Conservation (phyloP, 2,888 invertebrate species). For the Chorisops tibialis region DNA sequence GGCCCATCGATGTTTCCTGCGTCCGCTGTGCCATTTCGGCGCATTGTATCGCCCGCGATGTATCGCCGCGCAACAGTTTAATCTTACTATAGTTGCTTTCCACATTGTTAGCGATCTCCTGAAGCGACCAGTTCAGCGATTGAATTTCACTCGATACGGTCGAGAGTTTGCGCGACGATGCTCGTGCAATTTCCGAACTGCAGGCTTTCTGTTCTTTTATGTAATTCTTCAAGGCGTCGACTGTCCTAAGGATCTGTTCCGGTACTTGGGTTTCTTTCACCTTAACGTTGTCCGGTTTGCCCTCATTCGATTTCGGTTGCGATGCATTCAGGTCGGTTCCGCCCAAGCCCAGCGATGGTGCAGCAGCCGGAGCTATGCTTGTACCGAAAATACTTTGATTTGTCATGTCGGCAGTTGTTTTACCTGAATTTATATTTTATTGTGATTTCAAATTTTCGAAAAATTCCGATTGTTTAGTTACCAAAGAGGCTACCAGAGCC, state of each 20-base stretch:
- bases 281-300: slow-evolving; percentile 47
- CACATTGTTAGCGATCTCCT: slow-evolving; percentile 48
- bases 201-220: slow-evolving; percentile 81
- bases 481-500: slow-evolving; percentile 10
- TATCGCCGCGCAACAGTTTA: slow-evolving; percentile 62
- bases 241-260: slow-evolving; percentile 71
- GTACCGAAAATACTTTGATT: neutral
- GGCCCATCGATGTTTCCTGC: slow-evolving; percentile 69
- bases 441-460: neutral
- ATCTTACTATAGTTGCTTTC: slow-evolving; percentile 49
- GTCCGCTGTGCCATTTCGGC: slow-evolving; percentile 77
- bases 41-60: slow-evolving; percentile 68
- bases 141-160: slow-evolving; percentile 47
- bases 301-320: slow-evolving; percentile 49
- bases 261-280: slow-evolving; percentile 59
- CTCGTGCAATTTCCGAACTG: slow-evolving; percentile 76
- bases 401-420: slow-evolving; percentile 7
- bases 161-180: slow-evolving; percentile 53
- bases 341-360: slow-evolving; percentile 46
- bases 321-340: slow-evolving; percentile 49
- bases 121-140: slow-evolving; percentile 44
- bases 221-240: slow-evolving; percentile 77
- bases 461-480: neutral
- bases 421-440: neutral
- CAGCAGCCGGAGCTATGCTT: slow-evolving; percentile 7